These are phyloP conservation scores for Salminus brasiliensis DNA, from an alignment of 2,113 vertebrate species.

Conservation along the genomic window DNA sequence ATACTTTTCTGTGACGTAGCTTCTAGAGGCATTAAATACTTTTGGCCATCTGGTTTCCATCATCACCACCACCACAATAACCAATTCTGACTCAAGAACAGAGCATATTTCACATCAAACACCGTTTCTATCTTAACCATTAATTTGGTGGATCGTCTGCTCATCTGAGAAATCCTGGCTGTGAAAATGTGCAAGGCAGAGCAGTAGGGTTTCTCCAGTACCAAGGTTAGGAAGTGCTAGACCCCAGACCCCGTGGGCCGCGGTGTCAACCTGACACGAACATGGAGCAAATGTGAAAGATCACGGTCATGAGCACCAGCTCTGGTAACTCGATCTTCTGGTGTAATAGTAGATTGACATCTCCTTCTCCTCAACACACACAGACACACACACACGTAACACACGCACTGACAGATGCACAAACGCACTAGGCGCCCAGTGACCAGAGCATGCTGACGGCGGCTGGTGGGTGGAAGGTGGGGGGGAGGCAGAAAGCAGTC, in stretches of 20 bases:
- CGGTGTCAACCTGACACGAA: constrained; percentile 22
- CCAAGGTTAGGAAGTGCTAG: neutral
- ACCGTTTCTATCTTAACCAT: no score
- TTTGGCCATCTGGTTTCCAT: no score
- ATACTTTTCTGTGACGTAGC: no score
- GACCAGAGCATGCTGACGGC: neutral
- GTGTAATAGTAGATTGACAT: constrained; percentile 40
- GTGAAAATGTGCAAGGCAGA: neutral
- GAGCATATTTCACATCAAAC: no score
- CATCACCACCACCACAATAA: no score
- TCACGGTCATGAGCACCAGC: constrained; percentile 33
- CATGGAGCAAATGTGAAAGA: neutral
- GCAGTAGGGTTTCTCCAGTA: neutral
- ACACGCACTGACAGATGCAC: constrained; percentile 14
- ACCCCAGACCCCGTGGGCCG: neutral
- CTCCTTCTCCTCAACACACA: constrained; percentile 16
- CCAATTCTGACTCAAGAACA: no score
- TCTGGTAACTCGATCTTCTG: constrained; percentile 39
- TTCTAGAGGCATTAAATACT: no score
- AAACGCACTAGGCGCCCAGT: neutral
- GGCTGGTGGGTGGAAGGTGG: neutral
- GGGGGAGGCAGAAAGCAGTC: constrained; percentile 35
- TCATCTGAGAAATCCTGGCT: neutral
- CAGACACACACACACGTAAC: no score
- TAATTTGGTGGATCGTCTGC: no score